Percentiles rank a stretch among this genome's conserved stretches.
phyloP scores from a whole-genome alignment of 2,888 invertebrate genomes.

The Caenorhabditis zanzibari region DNA sequence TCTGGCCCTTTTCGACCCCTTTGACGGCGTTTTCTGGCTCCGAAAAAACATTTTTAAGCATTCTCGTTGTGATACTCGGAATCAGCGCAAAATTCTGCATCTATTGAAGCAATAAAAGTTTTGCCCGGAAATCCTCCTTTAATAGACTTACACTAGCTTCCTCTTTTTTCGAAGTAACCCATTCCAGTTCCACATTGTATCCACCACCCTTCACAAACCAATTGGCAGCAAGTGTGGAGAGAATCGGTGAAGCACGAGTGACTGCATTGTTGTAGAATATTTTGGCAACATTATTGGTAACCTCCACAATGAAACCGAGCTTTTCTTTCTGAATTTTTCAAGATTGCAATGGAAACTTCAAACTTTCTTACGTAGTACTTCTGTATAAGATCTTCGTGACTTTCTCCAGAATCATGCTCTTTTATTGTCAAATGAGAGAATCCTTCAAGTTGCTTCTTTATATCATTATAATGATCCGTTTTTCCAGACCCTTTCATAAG shows the following conservation, averaged over 20 bases:
- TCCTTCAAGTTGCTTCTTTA: slow-evolving; percentile 4
- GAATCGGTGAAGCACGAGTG: slow-evolving; percentile 13
- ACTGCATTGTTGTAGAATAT: slow-evolving; percentile 19
- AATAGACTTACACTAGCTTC: slow-evolving; percentile 3
- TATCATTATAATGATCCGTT: slow-evolving; percentile 9
- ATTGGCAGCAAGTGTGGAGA: slow-evolving; percentile 20
- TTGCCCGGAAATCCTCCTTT: too few species aligned
- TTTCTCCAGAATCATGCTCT: slow-evolving; percentile 9
- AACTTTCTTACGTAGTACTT: slow-evolving; percentile 43
- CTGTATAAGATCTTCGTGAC: background rate
- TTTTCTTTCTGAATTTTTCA: slow-evolving; percentile 38
- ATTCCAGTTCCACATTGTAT: slow-evolving; percentile 16
- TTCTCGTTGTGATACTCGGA: too few species aligned
- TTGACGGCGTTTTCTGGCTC: too few species aligned
- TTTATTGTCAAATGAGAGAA: slow-evolving; percentile 26
- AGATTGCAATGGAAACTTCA: too few species aligned
- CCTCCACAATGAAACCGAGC: slow-evolving; percentile 33
- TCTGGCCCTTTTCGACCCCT: too few species aligned
- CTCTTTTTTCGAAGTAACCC: slow-evolving; percentile 12
- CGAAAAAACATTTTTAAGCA: too few species aligned
- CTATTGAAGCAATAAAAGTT: too few species aligned
- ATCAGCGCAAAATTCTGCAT: too few species aligned
- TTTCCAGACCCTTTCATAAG: slow-evolving; percentile 20
- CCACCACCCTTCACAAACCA: slow-evolving; percentile 25
- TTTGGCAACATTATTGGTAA: background rate